Percentiles rank a stretch among this genome's conserved stretches.
phyloP scores from a whole-genome alignment of 2,113 vertebrate genomes.

The Hypomesus transpacificus region DNA sequence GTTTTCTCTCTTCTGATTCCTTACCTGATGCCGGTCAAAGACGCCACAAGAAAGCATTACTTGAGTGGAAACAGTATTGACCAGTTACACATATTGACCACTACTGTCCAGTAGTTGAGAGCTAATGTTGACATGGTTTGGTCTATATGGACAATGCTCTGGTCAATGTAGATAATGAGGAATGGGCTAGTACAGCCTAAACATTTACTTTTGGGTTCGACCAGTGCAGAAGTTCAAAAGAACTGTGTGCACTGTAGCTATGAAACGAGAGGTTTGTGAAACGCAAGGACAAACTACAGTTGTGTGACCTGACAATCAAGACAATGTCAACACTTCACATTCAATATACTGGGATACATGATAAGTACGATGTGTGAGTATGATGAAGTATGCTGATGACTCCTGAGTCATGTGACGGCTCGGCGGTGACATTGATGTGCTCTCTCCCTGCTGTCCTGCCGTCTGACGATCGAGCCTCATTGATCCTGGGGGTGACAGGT shows the following conservation, averaged over 20 bases:
- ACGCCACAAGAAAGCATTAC: conserved; percentile 9
- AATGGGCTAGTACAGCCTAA: conserved; percentile 56
- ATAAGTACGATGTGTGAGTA: too few relatives aligned
- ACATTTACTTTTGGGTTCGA: conserved; percentile 66
- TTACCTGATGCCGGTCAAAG: neutral
- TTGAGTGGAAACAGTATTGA: conserved; percentile 51
- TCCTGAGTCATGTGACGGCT: too few relatives aligned
- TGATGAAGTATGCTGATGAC: too few relatives aligned
- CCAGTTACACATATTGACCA: conserved; percentile 45
- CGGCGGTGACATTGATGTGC: too few relatives aligned
- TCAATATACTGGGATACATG: too few relatives aligned
- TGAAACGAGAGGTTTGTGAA: neutral
- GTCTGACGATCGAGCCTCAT: neutral
- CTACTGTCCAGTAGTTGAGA: conserved; percentile 38
- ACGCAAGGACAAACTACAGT: too few relatives aligned
- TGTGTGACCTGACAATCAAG: too few relatives aligned
- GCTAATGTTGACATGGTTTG: conserved; percentile 63
- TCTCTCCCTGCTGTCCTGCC: neutral
- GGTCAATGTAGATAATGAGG: conserved; percentile 54
- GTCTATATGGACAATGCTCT: conserved; percentile 53
- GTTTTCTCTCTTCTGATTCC: too few relatives aligned
- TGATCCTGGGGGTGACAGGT: conserved; percentile 9
- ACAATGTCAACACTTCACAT: too few relatives aligned
- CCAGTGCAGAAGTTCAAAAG: conserved; percentile 40
- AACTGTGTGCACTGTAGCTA: conserved; percentile 29